phyloP scores from a whole-genome alignment of 2,113 vertebrate genomes.

The Reinhardtius hippoglossoides region DNA sequence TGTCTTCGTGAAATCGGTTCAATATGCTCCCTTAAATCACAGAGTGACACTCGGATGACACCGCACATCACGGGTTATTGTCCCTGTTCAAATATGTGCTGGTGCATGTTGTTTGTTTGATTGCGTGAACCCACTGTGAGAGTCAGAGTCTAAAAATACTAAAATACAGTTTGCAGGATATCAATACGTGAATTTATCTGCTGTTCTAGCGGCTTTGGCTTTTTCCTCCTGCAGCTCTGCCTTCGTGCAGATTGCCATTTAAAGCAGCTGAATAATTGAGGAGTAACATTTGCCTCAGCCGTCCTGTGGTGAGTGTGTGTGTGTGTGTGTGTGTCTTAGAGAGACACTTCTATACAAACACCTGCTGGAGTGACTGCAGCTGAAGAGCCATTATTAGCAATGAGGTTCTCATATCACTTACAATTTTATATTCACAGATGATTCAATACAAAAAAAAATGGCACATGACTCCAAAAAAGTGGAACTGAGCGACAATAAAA shows the following conservation, averaged over 20 bases:
- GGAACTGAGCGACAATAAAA: neutral
- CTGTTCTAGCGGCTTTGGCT: neutral
- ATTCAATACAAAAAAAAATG: neutral
- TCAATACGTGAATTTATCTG: neutral
- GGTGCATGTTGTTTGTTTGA: constrained; percentile 46
- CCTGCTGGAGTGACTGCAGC: constrained; percentile 52
- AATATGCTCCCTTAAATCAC: constrained; percentile 67
- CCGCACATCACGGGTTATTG: constrained; percentile 29
- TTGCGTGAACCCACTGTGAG: neutral
- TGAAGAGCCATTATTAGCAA: constrained; percentile 30
- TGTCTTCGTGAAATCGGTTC: constrained; percentile 62
- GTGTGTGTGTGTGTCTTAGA: constrained; percentile 32
- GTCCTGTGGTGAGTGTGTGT: constrained; percentile 61
- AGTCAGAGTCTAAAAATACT: constrained; percentile 14
- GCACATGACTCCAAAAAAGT: neutral
- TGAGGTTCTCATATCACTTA: constrained; percentile 14
- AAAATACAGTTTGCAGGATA: neutral
- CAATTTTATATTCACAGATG: neutral
- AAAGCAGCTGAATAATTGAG: constrained; percentile 84
- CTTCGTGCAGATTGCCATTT: constrained; percentile 80
- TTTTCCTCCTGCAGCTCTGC: constrained; percentile 38
- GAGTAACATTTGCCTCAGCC: constrained; percentile 80
- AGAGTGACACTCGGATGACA: constrained; percentile 60
- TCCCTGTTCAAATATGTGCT: constrained; percentile 61
- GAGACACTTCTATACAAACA: constrained; percentile 50